Base-by-base conservation (phyloP, 2,888 invertebrate genomes). In the Antheraea yamamai region DNA sequence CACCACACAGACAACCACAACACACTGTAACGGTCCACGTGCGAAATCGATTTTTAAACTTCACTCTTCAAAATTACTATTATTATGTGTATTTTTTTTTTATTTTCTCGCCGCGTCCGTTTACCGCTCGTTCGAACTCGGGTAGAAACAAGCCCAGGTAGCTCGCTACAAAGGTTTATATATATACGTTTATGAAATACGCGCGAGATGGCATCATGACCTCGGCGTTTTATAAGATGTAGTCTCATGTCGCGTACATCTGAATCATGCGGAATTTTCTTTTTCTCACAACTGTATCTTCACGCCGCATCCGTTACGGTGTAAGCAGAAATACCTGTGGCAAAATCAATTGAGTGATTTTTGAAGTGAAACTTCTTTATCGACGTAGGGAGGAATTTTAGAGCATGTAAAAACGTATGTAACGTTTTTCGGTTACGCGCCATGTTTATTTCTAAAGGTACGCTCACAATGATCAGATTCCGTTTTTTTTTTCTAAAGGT, bases 131-230 rank as follows among this genome's bases (percentile, higher is more conserved):
- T 80, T 81, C 79, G 76, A 70, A 18, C 79, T 75, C 75, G 70
- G 74, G 75, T 79, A 79, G 35, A 77, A 85, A 84, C 85, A 85
- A 83, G 84, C 85, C 77, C 70, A 75, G 71, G 72, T 74, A 76
- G 78, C 78, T 80, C 79, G 76, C 77, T 75, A 8, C 52, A 7
- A 75, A 80, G 26, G 73, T 81, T 85, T 85, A 79, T 85, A 85
- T 85, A 85, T 79, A 79, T 14, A 73, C 35, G 81, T 84, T 84
- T 81, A 85, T 84, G 85, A 85, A 85, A 84, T 79, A 79, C 70
- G 16, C 70, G 70, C 70, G 70, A 70, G 70, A 70, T 70, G 70
- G 70, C 70, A 70, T 70, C 70, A 39, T 70, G 70, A 70, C 70
- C 70, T 70, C 70, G 39, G 39, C 70, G 12, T 35, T 61, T 35